Base-by-base conservation (phyloP, 1,140 invertebrate genomes). In the Littorina saxatilis region DNA sequence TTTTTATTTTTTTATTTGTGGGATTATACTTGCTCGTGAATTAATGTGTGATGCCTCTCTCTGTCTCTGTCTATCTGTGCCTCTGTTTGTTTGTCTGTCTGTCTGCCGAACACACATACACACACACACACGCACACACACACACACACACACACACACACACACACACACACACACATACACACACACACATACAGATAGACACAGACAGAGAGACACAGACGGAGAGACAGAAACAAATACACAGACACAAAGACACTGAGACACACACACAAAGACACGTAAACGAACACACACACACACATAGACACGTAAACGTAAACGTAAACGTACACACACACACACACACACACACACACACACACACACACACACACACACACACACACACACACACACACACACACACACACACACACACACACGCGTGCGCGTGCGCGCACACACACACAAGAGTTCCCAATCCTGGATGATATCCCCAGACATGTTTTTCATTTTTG, bases 101-200 rank as follows among this genome's bases (percentile, higher is more conserved):
- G n/a, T n/a, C n/a, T n/a, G n/a, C n/a, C n/a, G n/a, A n/a, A 50
- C 37, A 43, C 68, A 35, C 43, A 15, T 50, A 7, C 73, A 75
- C 37, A 75, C 37, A 32, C 47, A 32, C 43, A 75, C 43, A 58
- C 55, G n/a, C 55, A 58, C n/a, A 58, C 55, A 58, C 55, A 58
- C 55, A 58, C 55, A 58, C 55, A 58, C 43, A 47, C 55, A 58
- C 55, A 58, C 55, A 58, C 55, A 58, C 55, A 58, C 55, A 58
- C 55, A 58, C 55, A 58, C 55, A 58, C 55, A 58, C 55, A 58
- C 55, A 58, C 55, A 58, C 55, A 58, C 55, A 47, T 17, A 47
- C 43, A 47, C 43, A 47, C 43, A 47, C 43, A 58, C 55, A 58
- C 55, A 58, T n/a, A 58, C 55, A 58, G 17, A 58, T n/a, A 58